Conservation (phyloP, 2,113 vertebrate genomes). For the Trogon surrucura region DNA sequence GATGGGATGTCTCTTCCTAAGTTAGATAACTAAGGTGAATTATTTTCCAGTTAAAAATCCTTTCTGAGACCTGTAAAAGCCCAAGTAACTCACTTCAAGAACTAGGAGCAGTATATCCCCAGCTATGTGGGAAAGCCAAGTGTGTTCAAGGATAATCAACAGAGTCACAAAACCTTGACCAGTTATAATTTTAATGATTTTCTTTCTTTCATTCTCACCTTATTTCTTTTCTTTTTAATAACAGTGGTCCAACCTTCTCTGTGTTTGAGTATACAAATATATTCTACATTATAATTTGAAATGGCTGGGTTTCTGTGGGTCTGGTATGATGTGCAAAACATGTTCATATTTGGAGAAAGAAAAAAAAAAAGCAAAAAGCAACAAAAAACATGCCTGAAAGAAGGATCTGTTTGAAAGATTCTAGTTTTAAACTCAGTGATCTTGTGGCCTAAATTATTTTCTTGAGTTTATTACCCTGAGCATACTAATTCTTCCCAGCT, state of each 20-base stretch:
- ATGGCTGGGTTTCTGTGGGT: not conserved
- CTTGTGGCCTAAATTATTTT: not conserved
- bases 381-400: not conserved
- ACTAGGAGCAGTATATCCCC: not conserved
- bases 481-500: not conserved
- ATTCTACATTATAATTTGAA: not conserved
- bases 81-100: not conserved
- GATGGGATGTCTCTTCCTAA: not conserved
- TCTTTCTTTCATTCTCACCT: not conserved
- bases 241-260: not conserved
- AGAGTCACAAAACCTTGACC: not conserved
- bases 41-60: not conserved
- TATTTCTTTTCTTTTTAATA: not conserved
- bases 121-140: not conserved
- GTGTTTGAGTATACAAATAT: not conserved
- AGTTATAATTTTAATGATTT: not conserved
- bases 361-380: not conserved
- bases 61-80: not conserved
- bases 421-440: not conserved
- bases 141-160: not conserved
- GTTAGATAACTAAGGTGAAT: not conserved
- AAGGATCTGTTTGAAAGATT: not conserved
- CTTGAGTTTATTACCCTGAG: not conserved
- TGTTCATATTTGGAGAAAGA: not conserved
- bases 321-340: not conserved